A percentile compares a stretch with the other conserved stretches of the same genome.
Evolutionary conservation across 1,140 invertebrate species (phyloP).

Genomic region (Chironomus striatipennis): DNA sequence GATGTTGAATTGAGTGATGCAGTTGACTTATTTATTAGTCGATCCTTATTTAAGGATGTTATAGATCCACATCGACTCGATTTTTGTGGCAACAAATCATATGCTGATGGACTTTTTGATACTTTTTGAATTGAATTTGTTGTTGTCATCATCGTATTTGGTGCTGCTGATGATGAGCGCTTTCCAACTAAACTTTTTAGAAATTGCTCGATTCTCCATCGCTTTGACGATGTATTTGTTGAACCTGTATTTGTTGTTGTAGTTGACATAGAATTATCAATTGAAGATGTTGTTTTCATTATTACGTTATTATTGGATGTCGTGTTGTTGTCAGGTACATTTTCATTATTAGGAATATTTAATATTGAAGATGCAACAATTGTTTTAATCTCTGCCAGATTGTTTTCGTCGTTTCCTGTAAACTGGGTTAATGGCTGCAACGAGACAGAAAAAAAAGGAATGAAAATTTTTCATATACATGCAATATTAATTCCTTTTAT

Average conservation of each 20-base stretch:
- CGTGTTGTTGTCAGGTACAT: not conserved
- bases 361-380: not conserved
- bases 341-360: not conserved
- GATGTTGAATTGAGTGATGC: slow-evolving; percentile 33
- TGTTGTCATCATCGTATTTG: slow-evolving; percentile 9
- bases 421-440: not conserved
- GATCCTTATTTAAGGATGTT: not conserved
- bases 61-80: not conserved
- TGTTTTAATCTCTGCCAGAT: slow-evolving; percentile 9
- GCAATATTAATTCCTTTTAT: too few species aligned
- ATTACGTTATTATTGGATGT: not conserved
- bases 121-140: slow-evolving; percentile 25
- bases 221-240: slow-evolving; percentile 31
- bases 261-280: not conserved
- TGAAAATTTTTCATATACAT: not conserved
- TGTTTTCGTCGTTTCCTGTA: not conserved
- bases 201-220: slow-evolving; percentile 38
- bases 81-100: not conserved
- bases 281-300: slow-evolving; percentile 13
- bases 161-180: slow-evolving; percentile 30
- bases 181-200: slow-evolving; percentile 37
- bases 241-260: not conserved
- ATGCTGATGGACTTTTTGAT: not conserved
- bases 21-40: slow-evolving; percentile 25
- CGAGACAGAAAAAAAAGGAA: not conserved